phyloP scores from a whole-genome alignment of 2,113 vertebrate species.

The Vidua macroura region DNA sequence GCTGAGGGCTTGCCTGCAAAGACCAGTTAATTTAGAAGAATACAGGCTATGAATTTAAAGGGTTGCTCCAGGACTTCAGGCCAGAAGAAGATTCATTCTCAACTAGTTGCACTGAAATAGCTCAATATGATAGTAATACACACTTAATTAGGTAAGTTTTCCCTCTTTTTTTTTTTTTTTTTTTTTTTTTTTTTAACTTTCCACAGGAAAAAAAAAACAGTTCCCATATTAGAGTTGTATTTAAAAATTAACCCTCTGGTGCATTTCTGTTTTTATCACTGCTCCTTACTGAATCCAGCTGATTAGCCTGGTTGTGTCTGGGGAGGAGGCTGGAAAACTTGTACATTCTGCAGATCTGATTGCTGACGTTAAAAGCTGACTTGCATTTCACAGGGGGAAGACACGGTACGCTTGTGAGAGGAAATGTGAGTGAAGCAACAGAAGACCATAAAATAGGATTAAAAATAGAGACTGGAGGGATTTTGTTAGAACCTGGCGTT shows the following conservation, averaged over 20 bases:
- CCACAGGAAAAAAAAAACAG: neutral
- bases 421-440: neutral
- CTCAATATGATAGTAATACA: neutral
- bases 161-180: neutral
- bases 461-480: conserved; percentile 21
- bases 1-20: conserved; percentile 30
- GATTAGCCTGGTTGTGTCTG: neutral
- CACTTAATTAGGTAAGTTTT: neutral
- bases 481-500: neutral
- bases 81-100: neutral
- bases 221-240: neutral
- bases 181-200: neutral
- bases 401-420: neutral
- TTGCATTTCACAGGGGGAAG: conserved; percentile 8
- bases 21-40: conserved; percentile 12
- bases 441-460: conserved; percentile 28
- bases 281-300: neutral
- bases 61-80: neutral
- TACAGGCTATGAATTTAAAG: conserved; percentile 39
- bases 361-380: conserved; percentile 15
- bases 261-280: neutral
- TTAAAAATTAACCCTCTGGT: conserved; percentile 23
- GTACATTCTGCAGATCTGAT: neutral
- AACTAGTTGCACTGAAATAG: neutral
- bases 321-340: neutral